Percentiles rank a stretch among this genome's conserved stretches.
phyloP scores from a whole-genome alignment of 2,113 vertebrate species.

The Acrocephalus kingi region DNA sequence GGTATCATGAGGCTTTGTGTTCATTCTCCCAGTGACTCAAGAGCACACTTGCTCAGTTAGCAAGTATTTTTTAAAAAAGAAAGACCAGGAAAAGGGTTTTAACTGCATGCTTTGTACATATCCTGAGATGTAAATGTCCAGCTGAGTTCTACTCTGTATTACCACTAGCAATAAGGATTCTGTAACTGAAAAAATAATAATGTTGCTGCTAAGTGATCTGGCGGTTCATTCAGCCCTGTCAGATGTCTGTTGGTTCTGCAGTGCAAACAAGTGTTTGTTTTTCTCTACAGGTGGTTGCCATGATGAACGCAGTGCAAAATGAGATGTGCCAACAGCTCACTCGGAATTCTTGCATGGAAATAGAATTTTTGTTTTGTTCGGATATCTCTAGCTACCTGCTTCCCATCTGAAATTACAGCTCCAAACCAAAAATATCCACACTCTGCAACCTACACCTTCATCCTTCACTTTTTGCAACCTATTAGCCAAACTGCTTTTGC shows the following conservation, averaged over 20 bases:
- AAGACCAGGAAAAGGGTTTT: background rate
- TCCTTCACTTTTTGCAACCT: background rate
- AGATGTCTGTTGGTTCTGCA: background rate
- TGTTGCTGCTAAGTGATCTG: background rate
- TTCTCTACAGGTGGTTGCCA: background rate
- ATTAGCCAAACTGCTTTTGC: background rate
- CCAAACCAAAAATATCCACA: background rate
- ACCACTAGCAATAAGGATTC: background rate
- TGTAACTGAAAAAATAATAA: background rate
- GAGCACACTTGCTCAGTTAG: background rate
- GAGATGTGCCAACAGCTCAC: background rate
- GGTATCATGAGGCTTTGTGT: background rate
- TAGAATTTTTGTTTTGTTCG: background rate
- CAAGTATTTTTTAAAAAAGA: background rate
- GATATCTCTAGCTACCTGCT: accelerated
- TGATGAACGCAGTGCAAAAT: background rate
- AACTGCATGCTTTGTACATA: background rate
- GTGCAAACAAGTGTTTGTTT: background rate
- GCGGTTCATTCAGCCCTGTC: background rate
- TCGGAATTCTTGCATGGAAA: background rate
- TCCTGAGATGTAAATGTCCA: background rate
- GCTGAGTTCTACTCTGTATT: background rate
- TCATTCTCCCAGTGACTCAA: background rate
- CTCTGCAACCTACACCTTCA: background rate
- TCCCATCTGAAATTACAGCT: background rate